phyloP scores from a whole-genome alignment of 2,113 vertebrate species.

The Chunga burmeisteri region DNA sequence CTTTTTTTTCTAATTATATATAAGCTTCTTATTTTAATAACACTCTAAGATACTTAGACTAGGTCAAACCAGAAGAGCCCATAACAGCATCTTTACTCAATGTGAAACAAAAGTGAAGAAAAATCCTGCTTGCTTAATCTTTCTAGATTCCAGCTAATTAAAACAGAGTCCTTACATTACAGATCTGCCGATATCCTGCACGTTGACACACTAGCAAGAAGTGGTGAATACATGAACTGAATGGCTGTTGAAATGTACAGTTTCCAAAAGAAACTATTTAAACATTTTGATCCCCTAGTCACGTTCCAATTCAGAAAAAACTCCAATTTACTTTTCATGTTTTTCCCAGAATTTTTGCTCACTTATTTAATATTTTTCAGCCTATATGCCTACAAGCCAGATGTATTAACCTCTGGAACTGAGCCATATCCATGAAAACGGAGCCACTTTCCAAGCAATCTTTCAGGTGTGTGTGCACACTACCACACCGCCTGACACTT shows the following conservation, averaged over 20 bases:
- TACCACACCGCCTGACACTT: not conserved
- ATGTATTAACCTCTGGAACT: not conserved
- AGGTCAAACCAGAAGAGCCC: constrained; percentile 44
- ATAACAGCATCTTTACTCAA: constrained; percentile 75
- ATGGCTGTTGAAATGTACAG: constrained; percentile 50
- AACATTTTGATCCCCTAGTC: constrained; percentile 13
- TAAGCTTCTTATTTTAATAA: not conserved
- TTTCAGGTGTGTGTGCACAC: not conserved
- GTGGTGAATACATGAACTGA: constrained; percentile 39
- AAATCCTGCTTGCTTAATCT: not conserved
- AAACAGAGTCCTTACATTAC: constrained; percentile 59
- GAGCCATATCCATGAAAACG: not conserved
- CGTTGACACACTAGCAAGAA: constrained; percentile 65
- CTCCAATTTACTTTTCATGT: not conserved
- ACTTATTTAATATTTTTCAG: not conserved
- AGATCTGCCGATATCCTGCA: constrained; percentile 56
- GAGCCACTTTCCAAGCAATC: not conserved
- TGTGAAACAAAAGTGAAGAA: constrained; percentile 53
- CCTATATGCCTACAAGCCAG: not conserved
- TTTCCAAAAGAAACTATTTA: constrained; percentile 44
- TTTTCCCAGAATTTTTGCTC: not conserved
- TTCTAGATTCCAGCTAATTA: constrained; percentile 64
- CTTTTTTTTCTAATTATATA: not conserved
- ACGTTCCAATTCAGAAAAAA: not conserved
- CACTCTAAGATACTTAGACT: not conserved